A percentile compares a stretch with the other conserved stretches of the same genome.
Conservation (phyloP, 1,140 invertebrate species). For the Agrilus planipennis region DNA sequence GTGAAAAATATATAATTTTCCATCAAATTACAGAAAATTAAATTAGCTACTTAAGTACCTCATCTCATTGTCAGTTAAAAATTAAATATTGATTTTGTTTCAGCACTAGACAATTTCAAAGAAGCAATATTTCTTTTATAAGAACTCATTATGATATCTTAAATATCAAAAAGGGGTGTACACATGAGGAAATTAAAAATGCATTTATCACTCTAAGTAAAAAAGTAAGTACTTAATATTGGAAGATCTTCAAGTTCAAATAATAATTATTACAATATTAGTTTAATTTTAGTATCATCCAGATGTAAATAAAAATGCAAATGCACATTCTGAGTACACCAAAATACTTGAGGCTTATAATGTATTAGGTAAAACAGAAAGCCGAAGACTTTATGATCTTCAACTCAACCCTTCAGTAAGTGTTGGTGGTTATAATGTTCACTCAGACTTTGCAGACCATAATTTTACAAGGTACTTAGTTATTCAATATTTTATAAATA, state of each 20-base stretch:
- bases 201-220: conserved; percentile 37
- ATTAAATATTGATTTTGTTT: too few species aligned
- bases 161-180: conserved; percentile 30
- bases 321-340: conserved; percentile 39
- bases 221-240: conserved; percentile 24
- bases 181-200: conserved; percentile 32
- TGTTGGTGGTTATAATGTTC: background rate
- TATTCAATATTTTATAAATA: conserved; percentile 6
- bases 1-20: too few species aligned
- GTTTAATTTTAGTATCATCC: conserved; percentile 38
- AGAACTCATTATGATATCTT: conserved; percentile 35
- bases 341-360: conserved; percentile 43
- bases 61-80: too few species aligned
- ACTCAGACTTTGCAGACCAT: conserved; percentile 6
- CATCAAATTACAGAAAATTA: too few species aligned
- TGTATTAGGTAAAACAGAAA: conserved; percentile 36
- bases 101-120: too few species aligned
- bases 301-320: conserved; percentile 34
- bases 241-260: conserved; percentile 5
- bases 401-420: too few species aligned
- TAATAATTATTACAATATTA: conserved; percentile 9
- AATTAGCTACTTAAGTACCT: too few species aligned
- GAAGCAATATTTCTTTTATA: too few species aligned
- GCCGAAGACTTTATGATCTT: conserved; percentile 37
- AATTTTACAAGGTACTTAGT: conserved; percentile 3